phyloP scores from a whole-genome alignment of 1,140 invertebrate genomes.

The Ooceraea biroi region DNA sequence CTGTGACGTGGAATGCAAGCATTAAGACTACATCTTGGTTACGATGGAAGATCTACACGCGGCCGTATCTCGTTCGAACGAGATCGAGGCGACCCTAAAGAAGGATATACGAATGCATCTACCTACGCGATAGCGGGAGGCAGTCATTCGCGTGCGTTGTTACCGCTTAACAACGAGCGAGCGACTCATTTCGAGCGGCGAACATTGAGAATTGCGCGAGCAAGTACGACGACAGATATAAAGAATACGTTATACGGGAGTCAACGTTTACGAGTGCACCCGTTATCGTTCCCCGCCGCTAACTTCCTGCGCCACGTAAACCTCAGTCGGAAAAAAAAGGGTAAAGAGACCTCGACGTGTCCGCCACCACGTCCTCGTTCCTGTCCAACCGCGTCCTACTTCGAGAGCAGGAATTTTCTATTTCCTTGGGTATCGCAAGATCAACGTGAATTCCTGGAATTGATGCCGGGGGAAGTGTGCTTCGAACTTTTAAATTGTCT shows the following conservation, averaged over 20 bases:
- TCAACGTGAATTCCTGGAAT: constrained; percentile 59
- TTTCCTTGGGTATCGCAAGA: constrained; percentile 57
- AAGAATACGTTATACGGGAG: constrained; percentile 21
- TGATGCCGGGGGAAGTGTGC: constrained; percentile 46
- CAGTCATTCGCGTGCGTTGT: constrained; percentile 23
- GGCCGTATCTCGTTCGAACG: background rate
- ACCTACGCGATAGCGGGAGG: constrained; percentile 17
- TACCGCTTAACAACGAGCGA: constrained; percentile 40
- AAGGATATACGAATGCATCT: constrained; percentile 44
- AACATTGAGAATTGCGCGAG: constrained; percentile 33
- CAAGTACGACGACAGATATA: constrained; percentile 37
- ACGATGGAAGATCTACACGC: constrained; percentile 21
- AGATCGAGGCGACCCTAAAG: constrained; percentile 30
- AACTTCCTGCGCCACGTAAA: constrained; percentile 29
- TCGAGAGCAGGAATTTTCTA: constrained; percentile 59
- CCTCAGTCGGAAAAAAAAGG: background rate
- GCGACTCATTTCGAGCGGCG: constrained; percentile 35
- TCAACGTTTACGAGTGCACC: constrained; percentile 57
- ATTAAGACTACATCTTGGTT: constrained; percentile 39
- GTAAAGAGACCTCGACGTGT: constrained; percentile 34
- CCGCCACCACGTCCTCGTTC: constrained; percentile 46
- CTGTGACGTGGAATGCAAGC: constrained; percentile 35
- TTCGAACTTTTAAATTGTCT: constrained; percentile 57
- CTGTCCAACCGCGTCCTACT: constrained; percentile 51
- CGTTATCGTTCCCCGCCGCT: constrained; percentile 41